Evolutionary conservation across 2,113 vertebrate genomes (phyloP).

Genomic region (Bufo bufo): DNA sequence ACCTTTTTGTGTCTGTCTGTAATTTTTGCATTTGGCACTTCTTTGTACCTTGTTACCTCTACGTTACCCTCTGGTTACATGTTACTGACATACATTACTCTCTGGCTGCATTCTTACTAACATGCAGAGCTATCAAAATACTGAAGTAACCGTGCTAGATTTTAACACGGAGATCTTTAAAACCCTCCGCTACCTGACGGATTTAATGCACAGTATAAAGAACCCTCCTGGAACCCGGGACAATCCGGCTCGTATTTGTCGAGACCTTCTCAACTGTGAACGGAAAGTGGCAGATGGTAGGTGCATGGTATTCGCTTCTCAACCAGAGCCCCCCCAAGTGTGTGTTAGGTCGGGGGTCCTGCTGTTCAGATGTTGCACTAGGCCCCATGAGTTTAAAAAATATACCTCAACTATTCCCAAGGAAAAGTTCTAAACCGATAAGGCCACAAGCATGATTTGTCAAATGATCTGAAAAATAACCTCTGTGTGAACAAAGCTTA

Average conservation of each 20-base stretch:
- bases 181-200: constrained; percentile 89
- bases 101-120: constrained; percentile 59
- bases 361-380: not conserved
- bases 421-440: not conserved
- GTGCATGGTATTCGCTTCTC: constrained; percentile 49
- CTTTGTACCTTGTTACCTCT: not conserved
- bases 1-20: not conserved
- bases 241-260: constrained; percentile 93
- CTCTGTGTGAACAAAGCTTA: too few species aligned
- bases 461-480: too few species aligned
- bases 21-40: not conserved
- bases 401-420: not conserved
- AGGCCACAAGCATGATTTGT: not conserved
- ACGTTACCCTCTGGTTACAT: not conserved
- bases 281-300: constrained; percentile 85
- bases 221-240: constrained; percentile 87
- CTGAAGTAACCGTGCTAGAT: constrained; percentile 79
- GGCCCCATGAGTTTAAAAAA: not conserved
- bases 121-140: constrained; percentile 89
- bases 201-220: constrained; percentile 88
- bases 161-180: constrained; percentile 87
- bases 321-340: not conserved
- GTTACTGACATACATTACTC: constrained; percentile 52
- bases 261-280: constrained; percentile 90
- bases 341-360: too few species aligned